These are phyloP conservation scores for Cuculus canorus DNA, from an alignment of 2,797 vertebrate species.

Conservation along the genomic window DNA sequence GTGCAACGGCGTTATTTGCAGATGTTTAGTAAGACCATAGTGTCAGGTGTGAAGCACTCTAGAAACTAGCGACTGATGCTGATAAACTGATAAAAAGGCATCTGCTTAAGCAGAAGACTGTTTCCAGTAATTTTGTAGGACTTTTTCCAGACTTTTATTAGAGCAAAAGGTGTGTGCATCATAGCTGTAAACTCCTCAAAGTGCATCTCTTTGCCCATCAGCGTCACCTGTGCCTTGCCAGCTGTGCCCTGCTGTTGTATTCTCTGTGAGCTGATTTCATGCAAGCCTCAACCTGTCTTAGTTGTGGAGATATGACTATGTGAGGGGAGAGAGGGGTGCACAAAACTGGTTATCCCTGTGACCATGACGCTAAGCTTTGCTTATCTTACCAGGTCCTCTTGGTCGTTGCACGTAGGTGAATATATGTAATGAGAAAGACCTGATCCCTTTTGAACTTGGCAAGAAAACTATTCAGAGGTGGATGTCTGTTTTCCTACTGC, in stretches of 20 bases:
- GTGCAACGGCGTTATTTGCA: not conserved
- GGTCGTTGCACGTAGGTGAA: not conserved
- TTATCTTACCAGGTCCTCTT: not conserved
- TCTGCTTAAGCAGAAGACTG: not conserved
- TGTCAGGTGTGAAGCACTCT: not conserved
- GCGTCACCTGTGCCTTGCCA: not conserved
- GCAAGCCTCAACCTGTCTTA: not conserved
- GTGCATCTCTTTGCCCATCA: not conserved
- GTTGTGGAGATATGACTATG: not conserved
- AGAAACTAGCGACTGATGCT: not conserved
- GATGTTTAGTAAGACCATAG: not conserved
- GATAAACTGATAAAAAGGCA: not conserved
- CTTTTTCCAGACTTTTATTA: not conserved
- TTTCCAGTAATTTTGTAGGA: not conserved
- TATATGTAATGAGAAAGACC: accelerated
- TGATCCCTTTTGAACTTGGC: not conserved
- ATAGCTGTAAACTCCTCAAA: not conserved
- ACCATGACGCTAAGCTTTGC: not conserved
- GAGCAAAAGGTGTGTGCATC: not conserved
- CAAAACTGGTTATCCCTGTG: not conserved
- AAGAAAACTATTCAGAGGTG: not conserved
- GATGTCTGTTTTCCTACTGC: not conserved
- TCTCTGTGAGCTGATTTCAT: not conserved
- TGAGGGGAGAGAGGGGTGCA: not conserved
- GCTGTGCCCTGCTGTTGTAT: not conserved